Conservation (phyloP, 2,113 vertebrate genomes). For the Rhinolophus ferrumequinum region DNA sequence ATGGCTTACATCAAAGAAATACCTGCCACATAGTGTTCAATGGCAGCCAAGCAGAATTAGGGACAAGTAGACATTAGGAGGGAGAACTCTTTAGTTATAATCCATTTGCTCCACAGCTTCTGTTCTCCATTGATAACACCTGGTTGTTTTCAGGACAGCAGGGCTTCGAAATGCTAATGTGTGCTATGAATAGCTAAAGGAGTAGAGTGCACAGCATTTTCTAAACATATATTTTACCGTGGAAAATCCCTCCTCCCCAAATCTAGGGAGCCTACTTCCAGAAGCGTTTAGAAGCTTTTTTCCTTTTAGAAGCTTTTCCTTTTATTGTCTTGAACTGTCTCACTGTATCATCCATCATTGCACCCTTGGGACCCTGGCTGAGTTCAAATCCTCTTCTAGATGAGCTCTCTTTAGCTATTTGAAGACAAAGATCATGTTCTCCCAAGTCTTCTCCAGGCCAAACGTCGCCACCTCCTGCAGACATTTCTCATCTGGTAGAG, state of each 20-base stretch:
- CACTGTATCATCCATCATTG: neutral
- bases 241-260: neutral
- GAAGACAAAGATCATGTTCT: neutral
- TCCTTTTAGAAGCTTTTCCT: neutral
- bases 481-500: neutral
- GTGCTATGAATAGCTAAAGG: neutral
- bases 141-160: neutral
- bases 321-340: neutral
- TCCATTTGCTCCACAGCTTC: neutral
- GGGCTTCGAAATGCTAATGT: neutral
- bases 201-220: neutral
- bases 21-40: neutral
- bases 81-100: neutral
- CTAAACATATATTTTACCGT: neutral
- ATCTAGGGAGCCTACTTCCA: neutral
- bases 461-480: neutral
- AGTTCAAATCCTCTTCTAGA: neutral
- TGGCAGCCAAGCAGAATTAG: neutral
- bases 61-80: neutral
- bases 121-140: neutral
- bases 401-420: neutral
- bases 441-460: neutral
- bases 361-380: rapidly evolving
- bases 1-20: neutral
- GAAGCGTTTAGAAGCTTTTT: neutral